These are phyloP conservation scores for Amblyopsis hoosieri DNA, from an alignment of 2,797 vertebrate species.

Conservation along the genomic window DNA sequence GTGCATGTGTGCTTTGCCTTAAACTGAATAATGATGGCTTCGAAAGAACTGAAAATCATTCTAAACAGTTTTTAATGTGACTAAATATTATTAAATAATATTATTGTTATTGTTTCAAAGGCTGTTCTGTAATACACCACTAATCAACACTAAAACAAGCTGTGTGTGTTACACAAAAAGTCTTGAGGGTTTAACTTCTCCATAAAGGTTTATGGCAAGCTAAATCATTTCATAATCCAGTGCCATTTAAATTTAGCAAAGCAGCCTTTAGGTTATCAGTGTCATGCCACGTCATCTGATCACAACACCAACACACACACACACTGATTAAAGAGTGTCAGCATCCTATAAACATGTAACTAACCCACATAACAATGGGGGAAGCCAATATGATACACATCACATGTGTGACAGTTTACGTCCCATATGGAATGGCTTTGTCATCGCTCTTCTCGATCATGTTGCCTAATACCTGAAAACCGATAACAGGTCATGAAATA, in stretches of 20 bases:
- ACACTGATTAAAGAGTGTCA: conserved; percentile 13
- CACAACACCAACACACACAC: background rate
- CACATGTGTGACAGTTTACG: background rate
- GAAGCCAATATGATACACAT: conserved; percentile 4
- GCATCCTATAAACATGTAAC: conserved; percentile 10
- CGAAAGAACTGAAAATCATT: conserved; percentile 19
- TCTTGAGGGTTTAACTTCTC: too few relatives aligned
- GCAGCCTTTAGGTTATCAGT: conserved; percentile 6
- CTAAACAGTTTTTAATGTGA: conserved; percentile 21
- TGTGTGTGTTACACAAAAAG: background rate
- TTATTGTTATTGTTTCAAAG: conserved; percentile 7
- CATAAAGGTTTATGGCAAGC: too few relatives aligned
- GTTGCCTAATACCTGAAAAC: too few relatives aligned
- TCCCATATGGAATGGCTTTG: background rate
- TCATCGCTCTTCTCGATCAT: conserved; percentile 9
- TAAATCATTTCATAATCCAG: too few relatives aligned
- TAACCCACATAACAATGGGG: background rate
- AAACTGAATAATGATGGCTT: conserved; percentile 20
- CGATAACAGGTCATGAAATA: too few relatives aligned
- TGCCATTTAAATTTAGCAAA: background rate
- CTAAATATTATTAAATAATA: background rate
- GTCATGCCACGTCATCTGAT: conserved; percentile 23
- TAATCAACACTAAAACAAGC: background rate
- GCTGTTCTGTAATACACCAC: conserved; percentile 11
- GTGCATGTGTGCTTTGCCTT: background rate